Evolutionary conservation across 2,797 vertebrate species (phyloP).

Genomic region (Urosaurus nigricauda): DNA sequence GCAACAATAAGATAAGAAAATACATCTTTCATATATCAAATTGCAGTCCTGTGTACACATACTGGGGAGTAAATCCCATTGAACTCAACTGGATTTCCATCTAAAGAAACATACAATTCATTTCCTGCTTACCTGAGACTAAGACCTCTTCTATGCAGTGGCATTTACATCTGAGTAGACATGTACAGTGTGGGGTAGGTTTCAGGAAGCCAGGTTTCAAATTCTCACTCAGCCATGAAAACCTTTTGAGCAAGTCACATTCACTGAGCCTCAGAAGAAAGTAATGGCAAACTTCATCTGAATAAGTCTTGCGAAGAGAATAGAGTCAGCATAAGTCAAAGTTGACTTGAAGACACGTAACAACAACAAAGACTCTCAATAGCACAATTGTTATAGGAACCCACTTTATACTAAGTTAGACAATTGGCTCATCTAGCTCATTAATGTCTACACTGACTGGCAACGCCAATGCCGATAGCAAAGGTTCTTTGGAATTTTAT

Average conservation of each 20-base stretch:
- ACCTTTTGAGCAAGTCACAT: no score
- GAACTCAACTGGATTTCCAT: background rate
- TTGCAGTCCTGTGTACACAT: background rate
- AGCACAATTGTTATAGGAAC: constrained; percentile 1
- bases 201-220: no score
- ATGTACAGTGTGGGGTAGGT: background rate
- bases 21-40: no score
- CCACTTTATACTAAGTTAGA: background rate
- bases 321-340: no score
- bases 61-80: background rate
- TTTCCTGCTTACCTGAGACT: no score
- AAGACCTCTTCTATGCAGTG: no score
- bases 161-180: background rate
- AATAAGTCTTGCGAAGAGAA: no score
- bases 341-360: no score
- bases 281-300: no score
- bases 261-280: background rate
- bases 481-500: background rate
- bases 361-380: background rate
- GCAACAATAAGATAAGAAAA: background rate
- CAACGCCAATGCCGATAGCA: background rate
- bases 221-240: no score
- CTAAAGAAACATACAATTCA: background rate
- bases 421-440: background rate
- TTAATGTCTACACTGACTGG: background rate